phyloP scores from a whole-genome alignment of 2,113 vertebrate genomes.

The Vulpes lagopus region DNA sequence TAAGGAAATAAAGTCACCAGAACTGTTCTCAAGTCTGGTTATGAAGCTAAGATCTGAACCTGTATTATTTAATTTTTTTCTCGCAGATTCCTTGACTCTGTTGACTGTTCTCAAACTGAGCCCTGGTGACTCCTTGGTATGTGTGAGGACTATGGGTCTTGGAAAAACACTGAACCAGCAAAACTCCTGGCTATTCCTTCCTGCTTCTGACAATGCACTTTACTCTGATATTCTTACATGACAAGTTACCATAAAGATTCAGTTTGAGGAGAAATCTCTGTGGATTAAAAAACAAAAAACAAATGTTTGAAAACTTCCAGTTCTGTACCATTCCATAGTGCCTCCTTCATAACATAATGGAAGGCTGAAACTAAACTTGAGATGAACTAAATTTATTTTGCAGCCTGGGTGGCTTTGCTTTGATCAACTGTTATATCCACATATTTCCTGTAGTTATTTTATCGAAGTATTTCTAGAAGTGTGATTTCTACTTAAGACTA shows the following conservation, averaged over 20 bases:
- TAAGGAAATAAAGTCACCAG: neutral
- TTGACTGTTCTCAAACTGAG: neutral
- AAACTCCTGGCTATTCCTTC: neutral
- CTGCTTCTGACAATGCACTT: neutral
- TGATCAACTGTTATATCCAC: neutral
- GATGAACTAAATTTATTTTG: neutral
- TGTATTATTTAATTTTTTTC: neutral
- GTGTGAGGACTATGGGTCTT: fast-evolving
- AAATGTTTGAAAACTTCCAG: neutral
- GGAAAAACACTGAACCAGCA: neutral
- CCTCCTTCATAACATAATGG: neutral
- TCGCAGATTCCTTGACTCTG: neutral
- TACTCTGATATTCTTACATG: neutral
- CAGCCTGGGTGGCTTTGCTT: neutral
- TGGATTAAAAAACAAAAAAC: neutral
- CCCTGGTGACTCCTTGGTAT: fast-evolving
- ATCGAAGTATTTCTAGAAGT: neutral
- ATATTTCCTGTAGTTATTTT: neutral
- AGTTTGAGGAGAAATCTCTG: neutral
- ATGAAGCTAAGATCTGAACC: neutral
- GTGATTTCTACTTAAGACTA: neutral
- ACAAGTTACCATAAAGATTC: neutral
- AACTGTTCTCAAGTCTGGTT: neutral
- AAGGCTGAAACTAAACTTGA: neutral
- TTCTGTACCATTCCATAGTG: neutral